Conservation (phyloP, 2,113 vertebrate species). For the Sminthopsis crassicaudata region DNA sequence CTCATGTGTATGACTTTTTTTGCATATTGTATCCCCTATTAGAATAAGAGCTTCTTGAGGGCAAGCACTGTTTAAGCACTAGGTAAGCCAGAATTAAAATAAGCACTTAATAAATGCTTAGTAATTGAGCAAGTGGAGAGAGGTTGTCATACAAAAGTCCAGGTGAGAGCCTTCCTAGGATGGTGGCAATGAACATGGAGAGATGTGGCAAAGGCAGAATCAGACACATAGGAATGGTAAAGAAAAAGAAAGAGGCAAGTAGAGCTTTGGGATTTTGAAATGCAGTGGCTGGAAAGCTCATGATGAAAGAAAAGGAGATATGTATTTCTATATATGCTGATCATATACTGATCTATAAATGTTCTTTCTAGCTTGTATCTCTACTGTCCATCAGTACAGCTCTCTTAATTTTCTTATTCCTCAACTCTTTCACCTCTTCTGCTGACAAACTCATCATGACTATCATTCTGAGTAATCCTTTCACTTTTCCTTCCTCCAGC, state of each 20-base stretch:
- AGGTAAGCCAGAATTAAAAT: background rate
- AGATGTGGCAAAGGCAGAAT: background rate
- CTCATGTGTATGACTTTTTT: background rate
- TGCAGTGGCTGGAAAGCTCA: background rate
- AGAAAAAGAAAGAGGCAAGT: background rate
- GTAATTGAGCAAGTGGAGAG: background rate
- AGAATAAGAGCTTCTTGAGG: background rate
- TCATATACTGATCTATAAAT: background rate
- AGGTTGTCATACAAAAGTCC: background rate
- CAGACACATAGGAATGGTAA: background rate
- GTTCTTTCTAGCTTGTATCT: background rate
- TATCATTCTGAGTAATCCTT: background rate
- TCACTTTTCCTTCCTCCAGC: background rate
- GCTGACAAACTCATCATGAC: background rate
- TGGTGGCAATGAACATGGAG: too few species aligned
- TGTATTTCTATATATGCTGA: background rate
- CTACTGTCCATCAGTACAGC: background rate
- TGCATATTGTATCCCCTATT: background rate
- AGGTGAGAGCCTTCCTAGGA: background rate
- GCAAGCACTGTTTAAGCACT: background rate
- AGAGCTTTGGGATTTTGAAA: background rate
- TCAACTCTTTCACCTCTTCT: background rate
- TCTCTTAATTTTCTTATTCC: too few species aligned
- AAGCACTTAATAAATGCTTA: background rate
- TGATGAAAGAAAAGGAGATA: background rate